phyloP scores from a whole-genome alignment of 2,113 vertebrate species.

The Notarius lentiginosus region DNA sequence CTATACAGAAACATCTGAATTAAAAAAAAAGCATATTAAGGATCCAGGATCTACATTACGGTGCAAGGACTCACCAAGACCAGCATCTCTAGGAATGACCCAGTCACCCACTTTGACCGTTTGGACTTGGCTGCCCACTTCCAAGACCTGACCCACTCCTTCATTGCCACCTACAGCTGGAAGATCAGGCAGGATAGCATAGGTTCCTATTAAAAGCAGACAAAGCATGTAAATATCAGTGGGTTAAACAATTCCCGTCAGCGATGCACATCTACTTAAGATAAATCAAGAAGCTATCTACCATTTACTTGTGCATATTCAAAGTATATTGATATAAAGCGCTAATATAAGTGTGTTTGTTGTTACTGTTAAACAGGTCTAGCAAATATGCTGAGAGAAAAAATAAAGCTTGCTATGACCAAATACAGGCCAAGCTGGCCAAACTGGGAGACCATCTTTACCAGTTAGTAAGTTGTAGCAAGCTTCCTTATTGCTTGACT shows the following conservation, averaged over 20 bases:
- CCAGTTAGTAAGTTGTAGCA: background rate
- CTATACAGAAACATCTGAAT: slow-evolving; percentile 64
- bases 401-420: background rate
- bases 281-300: background rate
- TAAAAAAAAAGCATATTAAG: background rate
- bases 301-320: background rate
- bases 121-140: slow-evolving; percentile 77
- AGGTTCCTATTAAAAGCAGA: slow-evolving; percentile 76
- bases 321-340: background rate
- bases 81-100: slow-evolving; percentile 81
- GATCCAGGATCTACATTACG: background rate
- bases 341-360: background rate
- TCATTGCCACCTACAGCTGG: slow-evolving; percentile 92
- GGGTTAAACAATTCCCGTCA: background rate
- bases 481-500: background rate
- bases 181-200: slow-evolving; percentile 79
- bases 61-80: slow-evolving; percentile 76
- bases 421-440: background rate
- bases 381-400: background rate
- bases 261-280: background rate
- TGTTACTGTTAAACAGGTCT: background rate
- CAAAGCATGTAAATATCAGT: background rate
- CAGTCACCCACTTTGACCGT: slow-evolving; percentile 81
- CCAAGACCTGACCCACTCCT: slow-evolving; percentile 85
- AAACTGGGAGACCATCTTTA: background rate